Conservation (phyloP, 2,113 vertebrate genomes). For the Psettodes erumei region DNA sequence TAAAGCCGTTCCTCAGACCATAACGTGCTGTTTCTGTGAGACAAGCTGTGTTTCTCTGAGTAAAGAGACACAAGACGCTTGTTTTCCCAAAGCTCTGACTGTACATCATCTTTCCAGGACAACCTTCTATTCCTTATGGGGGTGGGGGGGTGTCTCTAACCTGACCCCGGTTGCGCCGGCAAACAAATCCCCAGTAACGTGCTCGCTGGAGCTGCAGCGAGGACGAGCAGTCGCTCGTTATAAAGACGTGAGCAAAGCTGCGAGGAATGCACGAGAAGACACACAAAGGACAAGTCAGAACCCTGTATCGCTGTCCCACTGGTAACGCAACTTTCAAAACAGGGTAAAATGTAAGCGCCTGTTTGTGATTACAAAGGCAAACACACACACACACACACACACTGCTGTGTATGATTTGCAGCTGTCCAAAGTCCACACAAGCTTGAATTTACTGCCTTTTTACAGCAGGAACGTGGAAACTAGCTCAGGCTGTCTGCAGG, state of each 20-base stretch:
- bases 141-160: neutral
- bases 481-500: neutral
- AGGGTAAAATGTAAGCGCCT: neutral
- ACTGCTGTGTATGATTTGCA: neutral
- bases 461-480: too few relatives aligned
- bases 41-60: neutral
- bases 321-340: slow-evolving; percentile 10
- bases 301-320: neutral
- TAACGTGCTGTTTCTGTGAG: neutral
- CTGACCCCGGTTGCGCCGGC: neutral
- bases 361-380: slow-evolving; percentile 25
- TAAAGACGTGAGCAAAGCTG: slow-evolving; percentile 22
- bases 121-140: neutral
- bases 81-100: slow-evolving; percentile 5
- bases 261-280: slow-evolving; percentile 13
- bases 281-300: neutral
- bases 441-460: neutral
- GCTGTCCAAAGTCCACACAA: slow-evolving; percentile 23
- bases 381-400: neutral
- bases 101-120: neutral
- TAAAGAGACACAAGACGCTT: neutral
- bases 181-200: slow-evolving; percentile 4
- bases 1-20: neutral
- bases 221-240: slow-evolving; percentile 5
- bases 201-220: neutral